Base-by-base conservation (phyloP, 1,140 invertebrate species). In the Pogonognathellus flavescens region DNA sequence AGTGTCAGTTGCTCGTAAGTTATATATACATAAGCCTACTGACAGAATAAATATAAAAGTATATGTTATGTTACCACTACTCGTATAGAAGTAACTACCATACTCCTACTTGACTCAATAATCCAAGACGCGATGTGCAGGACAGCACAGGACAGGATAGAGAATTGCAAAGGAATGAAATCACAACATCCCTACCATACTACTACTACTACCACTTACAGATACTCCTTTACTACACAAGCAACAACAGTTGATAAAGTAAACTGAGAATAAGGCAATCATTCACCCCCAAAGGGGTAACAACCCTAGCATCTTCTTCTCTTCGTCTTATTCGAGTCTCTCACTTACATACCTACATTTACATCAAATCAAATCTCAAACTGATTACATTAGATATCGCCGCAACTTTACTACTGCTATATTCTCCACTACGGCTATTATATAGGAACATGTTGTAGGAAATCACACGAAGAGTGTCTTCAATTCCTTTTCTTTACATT, bases 251-350 rank as follows among this genome's bases (percentile, higher is more conserved):
- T 76, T 76, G 31, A 76, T 76, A 76, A 50, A 76, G 41, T 31
- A 76, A 76, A 50, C 70, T 76, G 70, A 76, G 70, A 76, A 76
- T 76, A 81, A 53, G 80, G 80, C 80, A 81, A 81, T 81, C 80
- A 81, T 81, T 81, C 80, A 81, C 80, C 80, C 80, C 80, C 80
- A 81, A 81, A 81, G 80, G 80, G 50, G 80, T 81, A 81, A 81
- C 80, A 81, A 81, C 80, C 80, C 80, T 81, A 50, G 41, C 31
- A n/a, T 76, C 70, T n/a, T 76, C 70, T 76, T 76, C 70, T 62
- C 60, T 66, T 13, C 62, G 25, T 76, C 66, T 72, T 72, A 72
- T 31, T 41, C 31, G 31, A 41, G 31, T 41, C 31, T 41, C 31
- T 76, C 41, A 50, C 70, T 76, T 31, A 76, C 70, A 76, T 76